Percentiles rank a stretch among this genome's conserved stretches.
Conservation (phyloP, 2,888 invertebrate species). For the Resseliella maxima region DNA sequence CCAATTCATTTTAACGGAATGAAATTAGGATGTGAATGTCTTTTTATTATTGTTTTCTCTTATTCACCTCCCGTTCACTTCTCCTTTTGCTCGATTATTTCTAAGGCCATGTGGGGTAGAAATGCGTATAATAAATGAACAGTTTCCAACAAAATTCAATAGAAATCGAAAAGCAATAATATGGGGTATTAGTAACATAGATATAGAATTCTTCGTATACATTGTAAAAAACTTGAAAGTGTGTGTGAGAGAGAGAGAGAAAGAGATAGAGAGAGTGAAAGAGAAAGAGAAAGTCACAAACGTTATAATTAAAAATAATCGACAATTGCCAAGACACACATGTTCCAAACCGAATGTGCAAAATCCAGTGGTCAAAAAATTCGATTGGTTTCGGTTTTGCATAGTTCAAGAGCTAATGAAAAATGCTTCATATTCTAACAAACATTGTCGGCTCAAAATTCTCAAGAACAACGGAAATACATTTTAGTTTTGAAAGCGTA, state of each 20-base stretch:
- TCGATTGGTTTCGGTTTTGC: too few relatives aligned
- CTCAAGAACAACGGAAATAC: background rate
- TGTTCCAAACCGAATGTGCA: background rate
- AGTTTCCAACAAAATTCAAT: background rate
- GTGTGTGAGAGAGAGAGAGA: background rate
- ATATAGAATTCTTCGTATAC: background rate
- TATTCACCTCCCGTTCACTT: background rate
- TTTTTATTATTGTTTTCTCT: constrained; percentile 2
- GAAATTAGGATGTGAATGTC: constrained; percentile 38
- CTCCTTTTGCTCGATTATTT: background rate
- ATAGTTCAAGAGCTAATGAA: too few relatives aligned
- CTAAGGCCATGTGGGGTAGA: background rate
- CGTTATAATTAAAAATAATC: background rate
- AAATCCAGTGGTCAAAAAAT: too few relatives aligned
- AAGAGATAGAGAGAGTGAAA: background rate
- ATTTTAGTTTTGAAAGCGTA: background rate
- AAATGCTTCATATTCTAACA: too few relatives aligned
- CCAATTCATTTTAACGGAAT: constrained; percentile 21
- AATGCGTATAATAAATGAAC: background rate
- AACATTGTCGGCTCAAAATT: background rate
- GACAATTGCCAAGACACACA: background rate
- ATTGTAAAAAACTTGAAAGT: too few relatives aligned
- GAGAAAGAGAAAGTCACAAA: background rate
- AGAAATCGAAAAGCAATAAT: constrained; percentile 12
- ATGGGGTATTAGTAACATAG: background rate